Conservation (phyloP, 2,888 invertebrate genomes). For the Cistogaster globosa region DNA sequence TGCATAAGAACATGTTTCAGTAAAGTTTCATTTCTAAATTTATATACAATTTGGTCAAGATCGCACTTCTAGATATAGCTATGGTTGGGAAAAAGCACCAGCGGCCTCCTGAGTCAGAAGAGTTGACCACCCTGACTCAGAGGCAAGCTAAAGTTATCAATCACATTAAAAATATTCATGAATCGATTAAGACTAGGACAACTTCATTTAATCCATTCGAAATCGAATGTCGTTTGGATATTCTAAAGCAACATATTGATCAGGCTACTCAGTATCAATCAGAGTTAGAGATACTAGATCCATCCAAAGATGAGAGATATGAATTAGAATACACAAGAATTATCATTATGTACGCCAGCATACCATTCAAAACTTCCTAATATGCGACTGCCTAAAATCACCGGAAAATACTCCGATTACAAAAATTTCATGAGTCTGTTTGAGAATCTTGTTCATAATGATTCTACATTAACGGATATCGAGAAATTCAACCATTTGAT, state of each 20-base stretch:
- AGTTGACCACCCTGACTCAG: no score
- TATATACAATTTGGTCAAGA: no score
- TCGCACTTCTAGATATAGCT: no score
- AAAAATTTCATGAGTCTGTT: conserved; percentile 63
- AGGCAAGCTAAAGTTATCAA: no score
- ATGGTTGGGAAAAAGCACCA: no score
- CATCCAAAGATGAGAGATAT: background rate
- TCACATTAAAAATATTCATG: background rate
- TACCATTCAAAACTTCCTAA: conserved; percentile 36
- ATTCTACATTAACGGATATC: conserved; percentile 9
- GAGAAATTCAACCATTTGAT: conserved; percentile 57
- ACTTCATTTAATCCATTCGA: background rate
- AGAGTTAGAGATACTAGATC: background rate
- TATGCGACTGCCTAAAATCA: conserved; percentile 56
- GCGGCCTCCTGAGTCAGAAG: no score
- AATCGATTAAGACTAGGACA: background rate
- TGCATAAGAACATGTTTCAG: no score
- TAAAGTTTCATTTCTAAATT: no score
- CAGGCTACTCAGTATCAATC: no score
- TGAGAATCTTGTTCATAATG: conserved; percentile 50
- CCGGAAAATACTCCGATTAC: conserved; percentile 38
- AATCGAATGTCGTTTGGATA: background rate
- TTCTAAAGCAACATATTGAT: background rate
- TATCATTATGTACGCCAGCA: background rate
- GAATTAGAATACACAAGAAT: background rate